Percentiles rank a stretch among this genome's conserved stretches.
These are phyloP conservation scores for Tricholaema leucomelas DNA, from an alignment of 2,113 vertebrate genomes.

Conservation along the genomic window DNA sequence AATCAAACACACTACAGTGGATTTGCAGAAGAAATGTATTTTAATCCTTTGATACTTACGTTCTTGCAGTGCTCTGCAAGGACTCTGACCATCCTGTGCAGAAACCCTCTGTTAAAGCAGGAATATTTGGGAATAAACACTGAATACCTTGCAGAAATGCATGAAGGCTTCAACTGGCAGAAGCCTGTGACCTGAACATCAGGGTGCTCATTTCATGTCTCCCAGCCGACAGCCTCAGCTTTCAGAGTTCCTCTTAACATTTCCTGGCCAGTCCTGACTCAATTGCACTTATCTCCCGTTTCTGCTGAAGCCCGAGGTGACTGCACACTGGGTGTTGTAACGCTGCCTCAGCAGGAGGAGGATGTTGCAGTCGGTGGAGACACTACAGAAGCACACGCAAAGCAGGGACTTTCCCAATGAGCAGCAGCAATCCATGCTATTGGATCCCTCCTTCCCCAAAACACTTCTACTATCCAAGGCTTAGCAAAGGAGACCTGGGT, in stretches of 20 bases:
- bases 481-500: background rate
- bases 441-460: background rate
- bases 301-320: slow-evolving; percentile 15
- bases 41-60: background rate
- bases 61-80: background rate
- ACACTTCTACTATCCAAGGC: background rate
- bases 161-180: background rate
- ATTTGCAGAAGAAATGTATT: background rate
- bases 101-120: background rate
- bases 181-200: background rate
- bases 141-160: background rate
- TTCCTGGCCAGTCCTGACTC: slow-evolving; percentile 4
- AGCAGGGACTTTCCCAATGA: slow-evolving; percentile 6
- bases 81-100: background rate
- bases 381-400: background rate
- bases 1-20: background rate
- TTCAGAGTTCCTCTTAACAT: background rate
- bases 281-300: background rate
- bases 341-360: slow-evolving; percentile 25
- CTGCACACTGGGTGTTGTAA: background rate
- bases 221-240: background rate
- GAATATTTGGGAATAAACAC: background rate
- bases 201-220: background rate
- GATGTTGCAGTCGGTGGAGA: slow-evolving; percentile 22
- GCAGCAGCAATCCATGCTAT: rapidly evolving